Evolutionary conservation across 2,797 vertebrate species (phyloP).

Genomic region (Moxostoma hubbsi): DNA sequence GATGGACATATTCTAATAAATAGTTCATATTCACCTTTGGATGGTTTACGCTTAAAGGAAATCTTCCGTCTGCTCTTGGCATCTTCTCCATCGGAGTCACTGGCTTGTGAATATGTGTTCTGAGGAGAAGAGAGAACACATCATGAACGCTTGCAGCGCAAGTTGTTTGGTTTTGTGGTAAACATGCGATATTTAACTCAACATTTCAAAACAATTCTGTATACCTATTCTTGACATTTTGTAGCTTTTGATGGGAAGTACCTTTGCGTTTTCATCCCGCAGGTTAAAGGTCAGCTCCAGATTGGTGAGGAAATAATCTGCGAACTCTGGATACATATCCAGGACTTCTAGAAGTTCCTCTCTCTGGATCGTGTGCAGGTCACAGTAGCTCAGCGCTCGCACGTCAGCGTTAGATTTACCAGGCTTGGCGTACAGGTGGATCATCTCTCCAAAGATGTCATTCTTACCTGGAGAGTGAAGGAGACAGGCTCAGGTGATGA

Average conservation of each 20-base stretch:
- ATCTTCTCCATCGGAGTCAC: slow-evolving; percentile 82
- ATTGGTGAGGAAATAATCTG: slow-evolving; percentile 94
- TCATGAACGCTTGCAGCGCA: no score
- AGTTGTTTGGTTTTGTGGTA: not conserved
- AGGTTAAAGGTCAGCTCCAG: slow-evolving; percentile 97
- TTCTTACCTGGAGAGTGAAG: slow-evolving; percentile 86
- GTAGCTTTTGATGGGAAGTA: slow-evolving; percentile 57
- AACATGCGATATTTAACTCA: not conserved
- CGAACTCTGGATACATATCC: slow-evolving; percentile 99
- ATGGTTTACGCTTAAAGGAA: slow-evolving; percentile 88
- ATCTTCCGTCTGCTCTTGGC: slow-evolving; percentile 85
- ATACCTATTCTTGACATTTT: not conserved
- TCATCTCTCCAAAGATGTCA: slow-evolving; percentile 99
- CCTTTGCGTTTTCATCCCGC: slow-evolving; percentile 89
- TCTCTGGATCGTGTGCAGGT: slow-evolving; percentile 95
- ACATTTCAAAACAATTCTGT: not conserved
- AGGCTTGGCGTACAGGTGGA: slow-evolving; percentile 92
- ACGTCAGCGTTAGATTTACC: slow-evolving; percentile 98
- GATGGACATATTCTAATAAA: not conserved
- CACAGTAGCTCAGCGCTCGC: slow-evolving; percentile 95
- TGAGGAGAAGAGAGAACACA: slow-evolving; percentile 66
- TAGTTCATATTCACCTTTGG: slow-evolving; percentile 81
- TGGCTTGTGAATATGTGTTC: slow-evolving; percentile 77
- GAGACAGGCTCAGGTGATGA: not conserved
- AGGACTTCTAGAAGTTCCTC: slow-evolving; percentile 97